These are phyloP conservation scores for Celastrina argiolus DNA, from an alignment of 2,888 invertebrate species.

Conservation along the genomic window DNA sequence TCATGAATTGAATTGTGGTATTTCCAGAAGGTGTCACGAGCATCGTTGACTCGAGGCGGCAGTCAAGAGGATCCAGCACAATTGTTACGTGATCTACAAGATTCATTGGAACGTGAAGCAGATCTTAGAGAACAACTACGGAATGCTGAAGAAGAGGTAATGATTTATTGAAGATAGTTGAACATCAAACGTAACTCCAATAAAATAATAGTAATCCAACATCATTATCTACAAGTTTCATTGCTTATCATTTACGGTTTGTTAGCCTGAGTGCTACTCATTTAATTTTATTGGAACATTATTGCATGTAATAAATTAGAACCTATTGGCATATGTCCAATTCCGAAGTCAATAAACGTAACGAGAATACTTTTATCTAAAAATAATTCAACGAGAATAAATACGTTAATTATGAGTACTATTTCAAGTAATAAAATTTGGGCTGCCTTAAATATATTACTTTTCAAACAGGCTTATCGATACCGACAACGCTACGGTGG, in stretches of 20 bases:
- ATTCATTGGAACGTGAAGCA: slow-evolving; percentile 94
- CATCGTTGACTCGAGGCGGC: slow-evolving; percentile 85
- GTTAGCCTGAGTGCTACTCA: slow-evolving; percentile 17
- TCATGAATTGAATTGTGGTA: background rate
- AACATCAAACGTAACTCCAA: background rate
- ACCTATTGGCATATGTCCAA: slow-evolving; percentile 59
- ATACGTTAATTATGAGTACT: background rate
- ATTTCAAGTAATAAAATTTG: slow-evolving; percentile 10
- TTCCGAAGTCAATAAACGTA: slow-evolving; percentile 29
- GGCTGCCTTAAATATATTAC: slow-evolving; percentile 40
- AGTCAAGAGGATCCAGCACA: slow-evolving; percentile 90
- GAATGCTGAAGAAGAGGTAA: slow-evolving; percentile 95
- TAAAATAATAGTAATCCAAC: background rate
- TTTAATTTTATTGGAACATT: slow-evolving; percentile 10
- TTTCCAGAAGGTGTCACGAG: slow-evolving; percentile 82
- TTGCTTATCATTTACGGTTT: slow-evolving; percentile 9
- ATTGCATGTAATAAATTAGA: slow-evolving; percentile 48
- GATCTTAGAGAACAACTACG: slow-evolving; percentile 94
- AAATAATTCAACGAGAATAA: slow-evolving; percentile 6
- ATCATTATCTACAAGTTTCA: background rate
- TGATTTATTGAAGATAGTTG: background rate
- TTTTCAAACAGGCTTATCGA: slow-evolving; percentile 72
- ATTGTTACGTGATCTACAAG: slow-evolving; percentile 90
- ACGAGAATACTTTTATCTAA: slow-evolving; percentile 18
- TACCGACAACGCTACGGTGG: slow-evolving; percentile 66